Percentiles rank a stretch among this genome's conserved stretches.
These are phyloP conservation scores for Semicossyphus pulcher DNA, from an alignment of 2,113 vertebrate species.

Conservation along the genomic window DNA sequence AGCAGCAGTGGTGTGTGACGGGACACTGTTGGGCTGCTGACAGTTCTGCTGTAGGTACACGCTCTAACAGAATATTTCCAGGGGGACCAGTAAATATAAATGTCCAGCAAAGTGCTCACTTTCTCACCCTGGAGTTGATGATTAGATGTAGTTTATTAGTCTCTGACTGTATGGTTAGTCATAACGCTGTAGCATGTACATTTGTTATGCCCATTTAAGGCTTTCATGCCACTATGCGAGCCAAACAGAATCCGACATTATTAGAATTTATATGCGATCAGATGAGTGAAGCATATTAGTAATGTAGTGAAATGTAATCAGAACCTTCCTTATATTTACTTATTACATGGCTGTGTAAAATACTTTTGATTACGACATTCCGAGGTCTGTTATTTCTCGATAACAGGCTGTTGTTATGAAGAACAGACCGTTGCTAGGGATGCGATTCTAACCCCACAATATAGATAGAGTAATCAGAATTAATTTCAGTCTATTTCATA, in stretches of 20 bases:
- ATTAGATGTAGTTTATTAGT: background rate
- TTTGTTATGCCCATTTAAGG: background rate
- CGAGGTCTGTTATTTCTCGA: too few species aligned
- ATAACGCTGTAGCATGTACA: background rate
- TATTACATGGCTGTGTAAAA: too few species aligned
- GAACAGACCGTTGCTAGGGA: too few species aligned
- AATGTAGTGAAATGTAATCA: too few species aligned
- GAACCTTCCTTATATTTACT: too few species aligned
- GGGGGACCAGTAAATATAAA: constrained; percentile 6
- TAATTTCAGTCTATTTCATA: too few species aligned
- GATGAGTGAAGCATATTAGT: too few species aligned
- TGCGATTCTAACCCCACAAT: too few species aligned
- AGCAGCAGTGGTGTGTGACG: constrained; percentile 62
- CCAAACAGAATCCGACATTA: background rate
- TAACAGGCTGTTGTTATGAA: too few species aligned
- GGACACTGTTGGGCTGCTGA: constrained; percentile 38
- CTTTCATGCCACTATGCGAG: background rate
- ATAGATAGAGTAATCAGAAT: too few species aligned
- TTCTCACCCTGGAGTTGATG: constrained; percentile 15
- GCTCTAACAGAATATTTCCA: constrained; percentile 22
- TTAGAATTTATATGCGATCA: background rate
- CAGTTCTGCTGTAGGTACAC: constrained; percentile 36
- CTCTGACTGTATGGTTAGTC: background rate
- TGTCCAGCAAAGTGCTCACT: constrained; percentile 1
- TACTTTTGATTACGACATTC: too few species aligned